Evolutionary conservation across 2,113 vertebrate species (phyloP).

Genomic region (Cochlearius cochlearius): DNA sequence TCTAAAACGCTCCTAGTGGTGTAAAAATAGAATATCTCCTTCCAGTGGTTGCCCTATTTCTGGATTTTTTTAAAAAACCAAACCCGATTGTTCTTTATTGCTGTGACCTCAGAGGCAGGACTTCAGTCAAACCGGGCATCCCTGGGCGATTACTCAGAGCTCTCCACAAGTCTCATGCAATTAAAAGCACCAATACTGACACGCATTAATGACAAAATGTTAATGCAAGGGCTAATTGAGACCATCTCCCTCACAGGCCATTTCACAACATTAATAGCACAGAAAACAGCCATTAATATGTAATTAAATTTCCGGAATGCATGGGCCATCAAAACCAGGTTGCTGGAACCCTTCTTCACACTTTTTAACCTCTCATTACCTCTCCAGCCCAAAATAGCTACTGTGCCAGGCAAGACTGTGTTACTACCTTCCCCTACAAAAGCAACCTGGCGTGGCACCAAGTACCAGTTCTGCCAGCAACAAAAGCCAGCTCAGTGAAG

Average conservation of each 20-base stretch:
- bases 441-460: background rate
- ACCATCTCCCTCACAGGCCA: slow-evolving; percentile 20
- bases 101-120: background rate
- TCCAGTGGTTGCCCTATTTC: background rate
- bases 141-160: background rate
- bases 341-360: slow-evolving; percentile 17
- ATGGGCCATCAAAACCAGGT: slow-evolving; percentile 15
- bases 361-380: slow-evolving; percentile 34
- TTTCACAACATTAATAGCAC: slow-evolving; percentile 35
- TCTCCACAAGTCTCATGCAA: background rate
- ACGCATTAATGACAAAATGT: slow-evolving; percentile 42
- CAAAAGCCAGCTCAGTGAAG: background rate
- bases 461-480: background rate
- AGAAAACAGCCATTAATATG: slow-evolving; percentile 43
- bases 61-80: background rate
- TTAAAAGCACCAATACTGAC: slow-evolving; percentile 22
- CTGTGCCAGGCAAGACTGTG: background rate
- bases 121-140: background rate
- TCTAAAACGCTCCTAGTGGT: background rate
- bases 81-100: background rate
- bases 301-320: slow-evolving; percentile 52
- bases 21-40: background rate
- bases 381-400: background rate
- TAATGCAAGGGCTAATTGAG: slow-evolving; percentile 54
- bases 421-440: background rate